Evolutionary conservation across 2,113 vertebrate genomes (phyloP).

Genomic region (Thalassarche chlororhynchos): DNA sequence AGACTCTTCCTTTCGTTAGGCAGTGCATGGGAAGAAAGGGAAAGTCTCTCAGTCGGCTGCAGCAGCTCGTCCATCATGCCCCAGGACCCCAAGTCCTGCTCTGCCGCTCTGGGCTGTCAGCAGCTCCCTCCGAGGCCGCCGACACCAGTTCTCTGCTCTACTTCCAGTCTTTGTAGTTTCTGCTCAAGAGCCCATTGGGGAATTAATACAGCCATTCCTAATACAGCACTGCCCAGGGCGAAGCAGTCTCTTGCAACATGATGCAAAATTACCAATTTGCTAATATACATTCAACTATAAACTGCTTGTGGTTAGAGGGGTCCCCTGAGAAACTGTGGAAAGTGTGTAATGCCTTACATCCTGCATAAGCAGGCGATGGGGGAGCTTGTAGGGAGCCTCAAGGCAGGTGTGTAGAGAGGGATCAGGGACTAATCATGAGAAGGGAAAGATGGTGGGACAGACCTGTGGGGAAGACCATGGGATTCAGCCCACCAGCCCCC

Average conservation of each 20-base stretch:
- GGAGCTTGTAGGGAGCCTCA: neutral
- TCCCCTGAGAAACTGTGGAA: neutral
- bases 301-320: neutral
- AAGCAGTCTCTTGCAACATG: neutral
- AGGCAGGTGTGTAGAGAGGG: neutral
- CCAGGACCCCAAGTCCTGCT: neutral
- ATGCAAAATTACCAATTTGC: constrained; percentile 47
- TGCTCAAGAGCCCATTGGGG: neutral
- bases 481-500: neutral
- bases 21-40: neutral
- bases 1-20: neutral
- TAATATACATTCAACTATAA: constrained; percentile 45
- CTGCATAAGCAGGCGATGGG: neutral
- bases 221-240: constrained; percentile 30
- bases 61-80: neutral
- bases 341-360: neutral
- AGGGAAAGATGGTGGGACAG: neutral
- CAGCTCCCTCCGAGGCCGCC: neutral
- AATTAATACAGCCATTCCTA: neutral
- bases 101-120: neutral
- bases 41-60: neutral
- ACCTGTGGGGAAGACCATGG: neutral
- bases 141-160: neutral
- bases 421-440: neutral
- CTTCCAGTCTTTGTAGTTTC: constrained; percentile 4